These are phyloP conservation scores for Myoxocephalus aenaeus DNA, from an alignment of 2,797 vertebrate genomes.

Conservation along the genomic window DNA sequence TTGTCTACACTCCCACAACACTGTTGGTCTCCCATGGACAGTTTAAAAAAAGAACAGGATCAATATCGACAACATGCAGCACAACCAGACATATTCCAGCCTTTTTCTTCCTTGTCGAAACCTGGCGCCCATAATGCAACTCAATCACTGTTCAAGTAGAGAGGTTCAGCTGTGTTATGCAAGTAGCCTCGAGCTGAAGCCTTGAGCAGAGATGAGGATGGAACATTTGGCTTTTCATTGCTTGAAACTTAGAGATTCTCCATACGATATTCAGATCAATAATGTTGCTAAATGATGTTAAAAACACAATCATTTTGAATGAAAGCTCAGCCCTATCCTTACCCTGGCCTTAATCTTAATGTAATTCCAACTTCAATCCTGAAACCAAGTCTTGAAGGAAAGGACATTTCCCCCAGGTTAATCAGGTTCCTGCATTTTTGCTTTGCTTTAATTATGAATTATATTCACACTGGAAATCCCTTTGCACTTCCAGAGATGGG, in stretches of 20 bases:
- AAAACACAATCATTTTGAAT: neutral
- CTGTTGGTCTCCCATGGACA: neutral
- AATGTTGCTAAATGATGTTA: too few species aligned
- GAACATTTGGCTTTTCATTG: neutral
- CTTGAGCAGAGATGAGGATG: neutral
- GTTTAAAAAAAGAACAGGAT: neutral
- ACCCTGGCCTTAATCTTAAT: neutral
- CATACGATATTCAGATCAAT: too few species aligned
- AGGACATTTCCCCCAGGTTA: neutral
- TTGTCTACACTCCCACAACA: neutral
- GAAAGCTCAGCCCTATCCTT: neutral
- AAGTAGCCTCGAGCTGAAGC: neutral
- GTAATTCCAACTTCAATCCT: neutral
- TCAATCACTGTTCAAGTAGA: neutral
- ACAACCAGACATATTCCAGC: neutral
- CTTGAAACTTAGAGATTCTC: neutral
- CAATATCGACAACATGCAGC: neutral
- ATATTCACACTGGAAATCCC: too few species aligned
- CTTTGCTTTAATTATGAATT: neutral
- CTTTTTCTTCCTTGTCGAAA: neutral
- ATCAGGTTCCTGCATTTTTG: too few species aligned
- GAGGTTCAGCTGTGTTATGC: neutral
- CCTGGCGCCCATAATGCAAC: neutral
- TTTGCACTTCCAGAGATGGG: neutral
- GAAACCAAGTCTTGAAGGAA: neutral